phyloP scores from a whole-genome alignment of 2,113 vertebrate species.

The Microtus richardsoni region DNA sequence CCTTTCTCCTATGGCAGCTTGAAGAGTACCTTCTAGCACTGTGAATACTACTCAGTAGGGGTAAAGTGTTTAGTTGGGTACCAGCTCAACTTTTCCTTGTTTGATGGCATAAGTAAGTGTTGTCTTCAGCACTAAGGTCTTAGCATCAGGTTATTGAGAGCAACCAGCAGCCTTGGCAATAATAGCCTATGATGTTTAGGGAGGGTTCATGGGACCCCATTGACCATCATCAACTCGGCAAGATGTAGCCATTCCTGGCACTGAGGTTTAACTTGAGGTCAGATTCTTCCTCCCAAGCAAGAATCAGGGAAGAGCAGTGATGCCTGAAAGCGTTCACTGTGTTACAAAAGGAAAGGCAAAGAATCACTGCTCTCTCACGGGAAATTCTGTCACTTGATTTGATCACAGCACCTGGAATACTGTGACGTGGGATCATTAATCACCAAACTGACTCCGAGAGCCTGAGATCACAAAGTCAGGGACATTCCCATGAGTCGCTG shows the following conservation, averaged over 20 bases:
- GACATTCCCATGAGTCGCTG: neutral
- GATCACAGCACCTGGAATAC: slow-evolving; percentile 28
- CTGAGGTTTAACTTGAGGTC: neutral
- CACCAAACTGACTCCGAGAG: neutral
- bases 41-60: neutral
- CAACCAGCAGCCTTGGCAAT: neutral
- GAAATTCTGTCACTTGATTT: slow-evolving; percentile 18
- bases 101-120: neutral
- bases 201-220: neutral
- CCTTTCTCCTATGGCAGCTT: neutral
- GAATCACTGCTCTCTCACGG: neutral
- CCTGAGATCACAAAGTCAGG: slow-evolving; percentile 20
- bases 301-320: neutral
- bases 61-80: neutral
- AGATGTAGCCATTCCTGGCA: too few species aligned
- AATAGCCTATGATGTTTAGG: neutral
- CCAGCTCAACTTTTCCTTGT: neutral
- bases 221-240: neutral
- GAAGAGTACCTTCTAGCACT: neutral
- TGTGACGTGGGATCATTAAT: slow-evolving; percentile 37
- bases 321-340: neutral
- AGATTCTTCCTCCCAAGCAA: neutral
- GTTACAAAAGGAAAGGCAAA: neutral
- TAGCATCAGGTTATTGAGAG: neutral
- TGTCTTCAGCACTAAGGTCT: neutral